Base-by-base conservation (phyloP, 2,113 vertebrate genomes). In the Istiophorus platypterus region DNA sequence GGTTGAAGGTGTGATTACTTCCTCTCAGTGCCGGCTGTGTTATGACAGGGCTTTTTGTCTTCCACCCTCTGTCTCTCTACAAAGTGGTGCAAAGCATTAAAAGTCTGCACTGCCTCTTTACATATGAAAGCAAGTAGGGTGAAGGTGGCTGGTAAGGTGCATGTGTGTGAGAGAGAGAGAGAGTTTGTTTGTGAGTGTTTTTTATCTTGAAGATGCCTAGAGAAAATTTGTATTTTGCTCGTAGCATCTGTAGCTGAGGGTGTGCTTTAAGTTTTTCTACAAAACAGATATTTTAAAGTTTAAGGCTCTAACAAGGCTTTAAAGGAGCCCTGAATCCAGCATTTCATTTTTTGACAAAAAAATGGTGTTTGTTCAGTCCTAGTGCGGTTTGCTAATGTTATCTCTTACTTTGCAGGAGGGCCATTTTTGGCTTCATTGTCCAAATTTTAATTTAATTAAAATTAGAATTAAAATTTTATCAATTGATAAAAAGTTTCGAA, bases 1-100 rank as follows among this genome's bases (percentile, higher is more conserved):
- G 77, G 85, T 47, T 29, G 81, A 90, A 92, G 87, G 90, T 92
- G 91, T 89, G 84, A 92, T 90, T 86, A 79, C 91, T 92, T 92
- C 92, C 89, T 89, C 75, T 79, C 67, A 78, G 62, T 37, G 77
- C 73, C 22, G 76, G 66, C 82, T 87, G 86, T 89, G 88, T 92
- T 90, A 89, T 90, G 86, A 87, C 89, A 71, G 73, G 83, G 78
- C 75, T 90, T 83, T 88, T 89, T 88, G 77, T 90, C 69, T 62
- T 67, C 72, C 45, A 24, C 56, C 67, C 80, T 69, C 80, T 67
- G 62, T 86, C 64, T 76, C 64, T 51, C 85, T 74, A 54, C 83
- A 88, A 81, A 82, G 86, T 29, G 70, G 80, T 79, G 82, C 78
- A 84, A 84, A 77, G 85, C 84, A 73, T 87, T 89, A 78, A 88